A percentile compares a stretch with the other conserved stretches of the same genome.
Evolutionary conservation across 2,888 invertebrate genomes (phyloP).

Genomic region (Drosophila macrospina): DNA sequence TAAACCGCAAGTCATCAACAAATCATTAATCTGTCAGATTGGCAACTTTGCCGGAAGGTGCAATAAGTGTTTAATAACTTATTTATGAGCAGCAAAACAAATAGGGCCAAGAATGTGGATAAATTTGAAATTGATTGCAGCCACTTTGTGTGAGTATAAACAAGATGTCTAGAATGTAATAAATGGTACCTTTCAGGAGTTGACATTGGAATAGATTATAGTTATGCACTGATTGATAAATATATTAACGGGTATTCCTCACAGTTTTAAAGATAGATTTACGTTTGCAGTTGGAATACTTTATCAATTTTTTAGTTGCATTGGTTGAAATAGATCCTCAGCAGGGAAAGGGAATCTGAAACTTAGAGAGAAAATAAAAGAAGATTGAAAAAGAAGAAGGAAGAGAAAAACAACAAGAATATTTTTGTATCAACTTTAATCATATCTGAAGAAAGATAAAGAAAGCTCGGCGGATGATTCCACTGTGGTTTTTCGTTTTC

Average conservation of each 20-base stretch:
- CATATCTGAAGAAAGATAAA: too few species aligned
- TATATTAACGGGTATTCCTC: neutral
- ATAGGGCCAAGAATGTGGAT: slow-evolving; percentile 28
- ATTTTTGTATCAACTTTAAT: too few species aligned
- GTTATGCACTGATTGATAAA: neutral
- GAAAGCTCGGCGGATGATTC: too few species aligned
- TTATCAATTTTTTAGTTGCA: neutral
- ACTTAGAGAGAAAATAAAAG: too few species aligned
- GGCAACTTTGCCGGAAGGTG: slow-evolving; percentile 48
- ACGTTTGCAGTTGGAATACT: too few species aligned
- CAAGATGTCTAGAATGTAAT: slow-evolving; percentile 3
- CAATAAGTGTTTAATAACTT: slow-evolving; percentile 61
- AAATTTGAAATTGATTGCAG: slow-evolving; percentile 58
- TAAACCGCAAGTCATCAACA: slow-evolving; percentile 62
- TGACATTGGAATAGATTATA: neutral
- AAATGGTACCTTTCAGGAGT: neutral
- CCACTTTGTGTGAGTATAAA: slow-evolving; percentile 1
- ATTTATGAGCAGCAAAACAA: slow-evolving; percentile 53
- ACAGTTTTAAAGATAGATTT: neutral
- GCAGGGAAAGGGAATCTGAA: too few species aligned
- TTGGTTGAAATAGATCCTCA: neutral
- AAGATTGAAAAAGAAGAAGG: too few species aligned
- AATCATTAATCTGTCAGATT: slow-evolving; percentile 69
- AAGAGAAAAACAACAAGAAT: neutral
- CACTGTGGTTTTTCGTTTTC: too few species aligned